phyloP scores from a whole-genome alignment of 92 coral and sea anemone species.

The Zoanthus sansibaricus region DNA sequence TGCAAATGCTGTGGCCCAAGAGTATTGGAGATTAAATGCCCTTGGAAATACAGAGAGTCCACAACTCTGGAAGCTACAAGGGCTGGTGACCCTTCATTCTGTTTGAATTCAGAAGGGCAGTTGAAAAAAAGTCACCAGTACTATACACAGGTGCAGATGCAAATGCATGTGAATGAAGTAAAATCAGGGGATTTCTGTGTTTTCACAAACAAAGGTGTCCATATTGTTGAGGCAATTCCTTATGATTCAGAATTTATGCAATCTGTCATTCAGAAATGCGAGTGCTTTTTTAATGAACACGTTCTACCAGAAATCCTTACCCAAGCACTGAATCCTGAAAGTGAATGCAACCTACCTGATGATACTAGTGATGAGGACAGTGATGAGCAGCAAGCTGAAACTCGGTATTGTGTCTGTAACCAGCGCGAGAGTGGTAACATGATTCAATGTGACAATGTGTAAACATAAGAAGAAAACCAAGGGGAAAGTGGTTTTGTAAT shows the following conservation, averaged over 20 bases:
- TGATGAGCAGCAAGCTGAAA: slow-evolving; percentile 41
- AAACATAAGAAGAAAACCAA: slow-evolving; percentile 57
- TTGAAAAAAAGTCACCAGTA: slow-evolving; percentile 45
- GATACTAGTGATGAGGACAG: too few relatives aligned
- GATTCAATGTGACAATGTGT: slow-evolving; percentile 77
- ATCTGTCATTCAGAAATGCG: background rate
- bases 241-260: slow-evolving; percentile 26
- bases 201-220: background rate
- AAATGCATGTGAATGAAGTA: slow-evolving; percentile 53
- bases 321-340: background rate
- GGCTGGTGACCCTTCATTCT: slow-evolving; percentile 50
- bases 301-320: slow-evolving; percentile 58
- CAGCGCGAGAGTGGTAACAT: slow-evolving; percentile 69
- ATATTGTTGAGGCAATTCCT: slow-evolving; percentile 37
- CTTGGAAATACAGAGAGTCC: slow-evolving; percentile 40
- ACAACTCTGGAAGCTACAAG: slow-evolving; percentile 37
- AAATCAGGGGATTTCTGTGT: slow-evolving; percentile 23
- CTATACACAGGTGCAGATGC: slow-evolving; percentile 68
- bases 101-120: slow-evolving; percentile 42
- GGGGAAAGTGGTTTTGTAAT: slow-evolving; percentile 60
- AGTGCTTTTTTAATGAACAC: slow-evolving; percentile 25
- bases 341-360: slow-evolving; percentile 22
- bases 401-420: slow-evolving; percentile 56
- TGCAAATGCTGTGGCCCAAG: slow-evolving; percentile 49
- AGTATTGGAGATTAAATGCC: slow-evolving; percentile 15